These are phyloP conservation scores for Dolichallabes microphthalmus DNA, from an alignment of 2,113 vertebrate genomes.

Conservation along the genomic window DNA sequence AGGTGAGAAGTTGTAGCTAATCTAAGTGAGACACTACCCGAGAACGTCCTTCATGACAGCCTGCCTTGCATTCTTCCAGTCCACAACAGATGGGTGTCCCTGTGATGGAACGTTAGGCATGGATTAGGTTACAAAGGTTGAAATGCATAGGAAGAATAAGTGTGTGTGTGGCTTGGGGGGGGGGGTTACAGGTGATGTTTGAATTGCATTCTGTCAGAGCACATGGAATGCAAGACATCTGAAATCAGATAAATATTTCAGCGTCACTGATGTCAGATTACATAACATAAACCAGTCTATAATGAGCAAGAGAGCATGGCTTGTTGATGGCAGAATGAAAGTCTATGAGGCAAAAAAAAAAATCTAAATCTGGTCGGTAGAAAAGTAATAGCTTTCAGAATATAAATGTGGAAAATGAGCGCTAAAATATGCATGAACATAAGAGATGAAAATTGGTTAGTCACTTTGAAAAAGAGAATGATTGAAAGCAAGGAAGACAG, in stretches of 20 bases:
- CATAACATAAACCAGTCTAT: background rate
- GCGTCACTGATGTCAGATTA: background rate
- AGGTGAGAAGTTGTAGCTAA: conserved; percentile 28
- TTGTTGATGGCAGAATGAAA: background rate
- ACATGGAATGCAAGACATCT: background rate
- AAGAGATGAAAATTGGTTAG: background rate
- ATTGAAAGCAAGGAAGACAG: background rate
- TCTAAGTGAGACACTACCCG: conserved; percentile 26
- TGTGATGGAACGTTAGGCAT: conserved; percentile 25
- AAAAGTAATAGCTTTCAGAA: conserved; percentile 7
- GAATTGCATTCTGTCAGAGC: conserved; percentile 3
- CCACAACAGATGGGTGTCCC: conserved; percentile 57
- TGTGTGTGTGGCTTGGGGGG: no score
- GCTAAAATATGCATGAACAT: background rate
- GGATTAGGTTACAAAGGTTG: conserved; percentile 28
- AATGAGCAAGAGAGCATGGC: background rate
- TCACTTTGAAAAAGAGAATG: background rate
- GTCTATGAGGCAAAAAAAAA: background rate
- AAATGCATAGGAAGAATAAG: conserved; percentile 4
- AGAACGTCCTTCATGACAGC: conserved; percentile 27
- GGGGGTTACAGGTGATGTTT: background rate
- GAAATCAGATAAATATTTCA: conserved; percentile 26
- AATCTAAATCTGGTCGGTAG: background rate
- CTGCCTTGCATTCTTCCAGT: conserved; percentile 50
- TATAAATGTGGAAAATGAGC: background rate